These are phyloP conservation scores for Rachycentron canadum DNA, from an alignment of 2,797 vertebrate genomes.

Conservation along the genomic window DNA sequence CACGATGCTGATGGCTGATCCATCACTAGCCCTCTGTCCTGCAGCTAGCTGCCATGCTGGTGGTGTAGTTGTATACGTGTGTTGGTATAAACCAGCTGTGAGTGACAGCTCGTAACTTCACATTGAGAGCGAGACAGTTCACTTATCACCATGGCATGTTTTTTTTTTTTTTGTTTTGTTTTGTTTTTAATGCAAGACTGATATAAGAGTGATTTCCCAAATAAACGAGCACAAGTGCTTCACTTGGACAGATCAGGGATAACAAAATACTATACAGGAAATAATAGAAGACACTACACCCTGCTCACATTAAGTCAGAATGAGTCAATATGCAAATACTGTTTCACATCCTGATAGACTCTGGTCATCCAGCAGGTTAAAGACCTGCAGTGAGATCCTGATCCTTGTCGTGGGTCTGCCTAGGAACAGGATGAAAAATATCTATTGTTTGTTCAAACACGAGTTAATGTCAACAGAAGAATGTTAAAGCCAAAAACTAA, in stretches of 20 bases:
- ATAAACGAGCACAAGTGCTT: not conserved
- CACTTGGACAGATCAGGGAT: not conserved
- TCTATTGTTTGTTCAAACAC: too few species aligned
- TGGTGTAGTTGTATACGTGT: not conserved
- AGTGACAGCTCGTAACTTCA: not conserved
- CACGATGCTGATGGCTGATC: not conserved
- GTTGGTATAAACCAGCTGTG: not conserved
- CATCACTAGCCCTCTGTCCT: not conserved
- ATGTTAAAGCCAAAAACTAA: not conserved
- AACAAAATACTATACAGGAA: not conserved
- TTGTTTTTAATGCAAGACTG: too few species aligned
- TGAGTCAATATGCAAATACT: slow-evolving; percentile 10
- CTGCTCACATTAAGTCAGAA: not conserved
- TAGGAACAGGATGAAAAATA: not conserved
- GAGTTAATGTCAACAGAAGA: not conserved
- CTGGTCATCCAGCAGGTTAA: not conserved
- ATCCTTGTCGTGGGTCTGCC: not conserved
- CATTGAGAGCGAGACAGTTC: not conserved
- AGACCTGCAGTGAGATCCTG: not conserved
- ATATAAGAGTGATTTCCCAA: not conserved
- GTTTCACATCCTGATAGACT: slow-evolving; percentile 2
- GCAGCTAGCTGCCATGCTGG: slow-evolving; percentile 30
- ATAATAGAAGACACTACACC: not conserved
- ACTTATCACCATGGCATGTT: not conserved
- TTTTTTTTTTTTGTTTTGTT: too few species aligned